Evolutionary conservation across 2,113 vertebrate genomes (phyloP), one percentile per base, ranked within the genome.

Genomic region (Numenius arquata): DNA sequence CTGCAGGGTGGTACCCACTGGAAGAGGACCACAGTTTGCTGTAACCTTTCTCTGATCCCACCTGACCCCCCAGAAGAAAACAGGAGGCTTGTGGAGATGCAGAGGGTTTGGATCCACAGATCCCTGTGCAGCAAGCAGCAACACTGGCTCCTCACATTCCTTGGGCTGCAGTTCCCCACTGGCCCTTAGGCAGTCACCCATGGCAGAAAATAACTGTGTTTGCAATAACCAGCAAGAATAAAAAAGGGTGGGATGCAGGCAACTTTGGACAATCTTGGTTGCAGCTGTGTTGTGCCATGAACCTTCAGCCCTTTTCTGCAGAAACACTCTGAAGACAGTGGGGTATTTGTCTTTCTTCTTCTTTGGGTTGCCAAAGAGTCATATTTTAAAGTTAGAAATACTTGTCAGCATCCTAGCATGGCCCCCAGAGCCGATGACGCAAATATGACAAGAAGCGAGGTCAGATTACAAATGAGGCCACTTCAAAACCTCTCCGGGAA

Each of bases 1-100:
- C 68, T 6, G 18, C 0, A 4, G 19, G 12, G 11, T 12, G 10
- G 29, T 8, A 36, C 32, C 34, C 0, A 0, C 15, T 1, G 4
- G 25, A 15, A 59, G 38, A 56, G 76, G 29, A 45, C 6, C 36
- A 15, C 25, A 4, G 21, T 23, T 55, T 62, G 36, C 23, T 5
- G 4, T 38, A 50, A 38, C 12, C 29, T 63, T 59, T 53, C 38
- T n/a, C 58, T 36, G 43, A 43, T 40, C 13, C 30, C 27, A 5
- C 11, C 29, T 50, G 74, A 32, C 6, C 15, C 65, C 15, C 27
- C 7, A 12, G 58, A 12, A 65, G 68, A 47, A 70, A 68, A 23
- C 16, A 3, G 25, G 36, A 52, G 27, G 6, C 26, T 41, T 5
- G 1, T 2, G 29, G 36, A 38, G 63, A 20, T 17, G 50, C 15